Evolutionary conservation across 1,140 invertebrate genomes (phyloP), one percentile per base, ranked within the genome.

Genomic region (Drosophila ogumai): DNA sequence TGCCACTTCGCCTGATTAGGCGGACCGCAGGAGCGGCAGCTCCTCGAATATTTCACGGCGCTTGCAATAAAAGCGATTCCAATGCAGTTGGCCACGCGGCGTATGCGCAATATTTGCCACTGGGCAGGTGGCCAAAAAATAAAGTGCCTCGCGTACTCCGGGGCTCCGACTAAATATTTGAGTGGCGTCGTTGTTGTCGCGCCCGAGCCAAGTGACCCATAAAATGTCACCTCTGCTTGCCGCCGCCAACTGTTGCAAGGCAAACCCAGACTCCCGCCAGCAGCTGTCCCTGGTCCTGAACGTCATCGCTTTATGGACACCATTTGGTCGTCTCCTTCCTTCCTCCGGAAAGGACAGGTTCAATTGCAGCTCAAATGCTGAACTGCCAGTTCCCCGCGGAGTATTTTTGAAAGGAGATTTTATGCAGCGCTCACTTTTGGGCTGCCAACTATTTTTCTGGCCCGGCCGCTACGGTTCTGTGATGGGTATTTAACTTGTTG

Each of bases 301-400:
- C 41, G 17, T 71, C 68, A 72, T 72, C 54, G 69, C 22, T 73
- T 73, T 73, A 50, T 73, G 66, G 66, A 36, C 66, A 50, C 66
- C 69, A 59, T 59, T 72, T 72, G 43, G 36, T 36, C 10, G 31
- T 13, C 36, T 59, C 38, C 38, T 41, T 72, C 54, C 67, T 38
- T 59, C 54, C 67, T 10, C 52, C 52, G 52, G 52, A 55, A 55
- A 12, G 44, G 55, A 68, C 49, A 60, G 74, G 74, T 68, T 77
- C 74, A 77, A 77, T 77, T 77, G 63, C 63, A 77, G 74, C 54
- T 79, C 68, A 78, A 79, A 59, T 40, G 59, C 58, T 60, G 63
- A 46, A 32, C 44, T 69, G 55, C 22, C 52, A 28, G n/a, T 55
- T 28, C 68, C 36, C 54, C 19, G 54, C 32, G 68, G 34, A 34